Conservation (phyloP, 1,140 invertebrate genomes). For the Diorhabda carinulata region DNA sequence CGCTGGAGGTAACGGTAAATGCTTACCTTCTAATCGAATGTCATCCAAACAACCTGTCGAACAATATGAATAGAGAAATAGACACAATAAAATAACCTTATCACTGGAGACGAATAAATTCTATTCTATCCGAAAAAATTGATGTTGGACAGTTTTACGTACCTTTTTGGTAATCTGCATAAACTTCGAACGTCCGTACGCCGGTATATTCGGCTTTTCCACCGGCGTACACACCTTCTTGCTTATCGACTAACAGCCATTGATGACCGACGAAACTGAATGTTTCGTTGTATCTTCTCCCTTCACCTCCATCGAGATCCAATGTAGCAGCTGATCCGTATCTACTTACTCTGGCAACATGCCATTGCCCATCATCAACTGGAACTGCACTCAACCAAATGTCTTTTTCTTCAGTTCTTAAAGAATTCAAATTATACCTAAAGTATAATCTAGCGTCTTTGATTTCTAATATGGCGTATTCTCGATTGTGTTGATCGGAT, state of each 20-base stretch:
- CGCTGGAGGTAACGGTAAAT: conserved; percentile 84
- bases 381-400: conserved; percentile 85
- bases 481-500: conserved; percentile 89
- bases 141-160: conserved; percentile 16
- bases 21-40: conserved; percentile 85
- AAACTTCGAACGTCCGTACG: conserved; percentile 86
- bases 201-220: conserved; percentile 94
- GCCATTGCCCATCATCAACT: conserved; percentile 97
- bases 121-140: not conserved
- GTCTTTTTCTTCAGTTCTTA: conserved; percentile 82
- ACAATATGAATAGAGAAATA: not conserved
- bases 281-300: conserved; percentile 89
- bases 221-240: conserved; percentile 91
- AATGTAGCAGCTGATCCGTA: conserved; percentile 92
- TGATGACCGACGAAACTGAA: conserved; percentile 88
- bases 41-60: conserved; percentile 75
- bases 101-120: not conserved
- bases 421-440: conserved; percentile 88
- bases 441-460: conserved; percentile 87
- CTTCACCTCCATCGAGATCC: conserved; percentile 92
- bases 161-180: conserved; percentile 93
- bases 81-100: not conserved
- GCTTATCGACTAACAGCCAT: conserved; percentile 87
- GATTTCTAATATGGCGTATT: conserved; percentile 91
- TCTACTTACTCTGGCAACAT: conserved; percentile 82